phyloP scores from a whole-genome alignment of 2,888 invertebrate species.

The Diarsia mendica region DNA sequence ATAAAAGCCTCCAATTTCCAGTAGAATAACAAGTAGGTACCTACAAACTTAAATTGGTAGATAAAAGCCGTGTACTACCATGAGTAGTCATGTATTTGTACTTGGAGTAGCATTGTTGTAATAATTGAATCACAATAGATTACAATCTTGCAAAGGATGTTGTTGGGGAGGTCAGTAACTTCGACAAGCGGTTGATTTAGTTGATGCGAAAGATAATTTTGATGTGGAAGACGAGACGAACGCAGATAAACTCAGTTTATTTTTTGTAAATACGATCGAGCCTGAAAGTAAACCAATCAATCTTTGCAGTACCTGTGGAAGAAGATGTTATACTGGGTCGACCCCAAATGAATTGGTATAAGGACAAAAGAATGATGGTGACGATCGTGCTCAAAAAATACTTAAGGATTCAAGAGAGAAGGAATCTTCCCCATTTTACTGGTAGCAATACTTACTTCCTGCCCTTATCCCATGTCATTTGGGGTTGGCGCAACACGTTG shows the following conservation, averaged over 20 bases:
- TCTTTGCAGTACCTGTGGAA: too few relatives aligned
- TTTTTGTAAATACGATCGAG: background rate
- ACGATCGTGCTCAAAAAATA: too few relatives aligned
- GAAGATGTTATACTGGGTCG: too few relatives aligned
- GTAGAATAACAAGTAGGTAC: background rate
- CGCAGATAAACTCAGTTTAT: background rate
- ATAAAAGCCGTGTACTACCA: conserved; percentile 6
- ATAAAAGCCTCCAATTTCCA: conserved; percentile 20
- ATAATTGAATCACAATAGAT: conserved; percentile 41
- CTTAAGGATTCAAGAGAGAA: too few relatives aligned
- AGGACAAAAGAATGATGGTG: too few relatives aligned
- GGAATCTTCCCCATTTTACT: background rate
- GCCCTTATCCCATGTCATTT: too few relatives aligned
- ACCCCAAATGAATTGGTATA: too few relatives aligned
- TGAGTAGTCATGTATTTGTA: background rate
- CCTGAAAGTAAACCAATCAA: too few relatives aligned
- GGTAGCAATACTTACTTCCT: too few relatives aligned
- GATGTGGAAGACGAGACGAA: background rate
- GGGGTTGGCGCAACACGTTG: too few relatives aligned
- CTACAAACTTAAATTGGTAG: conserved; percentile 2
- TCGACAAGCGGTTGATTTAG: background rate
- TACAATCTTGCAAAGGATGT: conserved; percentile 15
- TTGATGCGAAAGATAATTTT: background rate
- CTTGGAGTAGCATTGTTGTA: conserved; percentile 9
- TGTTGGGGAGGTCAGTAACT: conserved; percentile 3